Evolutionary conservation across 2,797 vertebrate species (phyloP), one percentile per base, ranked within the genome.

Genomic region (Allochrocebus solatus): DNA sequence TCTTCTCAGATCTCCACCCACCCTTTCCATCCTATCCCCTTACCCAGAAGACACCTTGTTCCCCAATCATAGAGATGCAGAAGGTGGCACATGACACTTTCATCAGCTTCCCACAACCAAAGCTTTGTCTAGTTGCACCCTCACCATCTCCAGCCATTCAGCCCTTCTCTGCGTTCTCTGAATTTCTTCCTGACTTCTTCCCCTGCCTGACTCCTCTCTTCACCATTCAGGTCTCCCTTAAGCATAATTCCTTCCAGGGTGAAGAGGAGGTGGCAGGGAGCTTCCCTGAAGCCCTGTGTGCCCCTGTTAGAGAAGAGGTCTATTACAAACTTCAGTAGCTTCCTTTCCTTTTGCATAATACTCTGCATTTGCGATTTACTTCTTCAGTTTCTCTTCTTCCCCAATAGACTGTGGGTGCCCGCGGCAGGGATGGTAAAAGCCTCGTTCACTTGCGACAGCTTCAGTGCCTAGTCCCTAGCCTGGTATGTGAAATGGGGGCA

Each of bases 341-440:
- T 91, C 61, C 76, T 13, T 48, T 19, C 22, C 59, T 82, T 91
- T 70, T 80, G 39, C 50, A 30, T 26, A 50, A 59, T 8, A 36
- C 39, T 28, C 67, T 48, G 36, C 22, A 14, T 41, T 70, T 89
- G 41, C 33, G 22, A 36, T 39, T 53, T 70, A 43, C 24, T 81
- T 57, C 46, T 30, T 81, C 41, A 24, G 41, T 70, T 30, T 94
- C 76, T 94, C 67, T 78, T 89, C 76, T 95, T 64, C 46, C 43
- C 57, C 5, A 9, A 2, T 10, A 1, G 61, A 7, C n/a, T 33
- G 4, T 14, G 36, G 55, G 64, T 74, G 11, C 53, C 39, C 0
- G 1, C 57, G 24, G 46, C 39, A 79, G 76, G 78, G 57, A 4
- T 30, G 43, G 46, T 21, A 4, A 57, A 55, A 36, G 19, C n/a